A percentile compares a stretch with the other conserved stretches of the same genome.
phyloP scores from a whole-genome alignment of 2,113 vertebrate species.

The Tympanuchus pallidicinctus region DNA sequence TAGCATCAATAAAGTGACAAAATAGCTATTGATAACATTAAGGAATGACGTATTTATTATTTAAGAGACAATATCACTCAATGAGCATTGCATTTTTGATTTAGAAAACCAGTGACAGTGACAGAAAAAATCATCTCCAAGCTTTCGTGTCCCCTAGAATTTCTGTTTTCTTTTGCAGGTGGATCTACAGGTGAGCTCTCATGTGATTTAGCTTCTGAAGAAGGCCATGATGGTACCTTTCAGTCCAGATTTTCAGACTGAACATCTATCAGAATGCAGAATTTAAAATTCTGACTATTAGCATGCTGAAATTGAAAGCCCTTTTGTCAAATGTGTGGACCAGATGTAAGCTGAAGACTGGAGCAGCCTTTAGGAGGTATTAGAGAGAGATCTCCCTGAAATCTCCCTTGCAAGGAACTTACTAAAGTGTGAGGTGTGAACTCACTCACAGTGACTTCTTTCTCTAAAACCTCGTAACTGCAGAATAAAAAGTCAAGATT shows the following conservation, averaged over 20 bases:
- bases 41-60: neutral
- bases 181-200: neutral
- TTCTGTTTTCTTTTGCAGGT: neutral
- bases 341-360: neutral
- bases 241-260: neutral
- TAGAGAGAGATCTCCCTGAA: neutral
- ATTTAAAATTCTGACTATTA: neutral
- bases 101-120: neutral
- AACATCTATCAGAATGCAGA: neutral
- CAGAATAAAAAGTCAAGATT: neutral
- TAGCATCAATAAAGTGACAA: neutral
- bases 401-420: neutral
- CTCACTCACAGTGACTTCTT: neutral
- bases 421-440: rapidly evolving
- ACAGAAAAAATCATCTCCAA: neutral
- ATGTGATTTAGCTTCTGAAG: neutral
- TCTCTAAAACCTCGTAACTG: neutral
- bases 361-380: neutral
- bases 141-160: rapidly evolving
- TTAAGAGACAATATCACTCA: neutral
- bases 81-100: rapidly evolving
- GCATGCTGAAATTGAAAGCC: neutral
- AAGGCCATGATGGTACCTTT: rapidly evolving
- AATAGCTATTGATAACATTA: neutral
- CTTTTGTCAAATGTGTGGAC: neutral